Evolutionary conservation across 2,888 invertebrate genomes (phyloP).

Genomic region (Agrochola litura): DNA sequence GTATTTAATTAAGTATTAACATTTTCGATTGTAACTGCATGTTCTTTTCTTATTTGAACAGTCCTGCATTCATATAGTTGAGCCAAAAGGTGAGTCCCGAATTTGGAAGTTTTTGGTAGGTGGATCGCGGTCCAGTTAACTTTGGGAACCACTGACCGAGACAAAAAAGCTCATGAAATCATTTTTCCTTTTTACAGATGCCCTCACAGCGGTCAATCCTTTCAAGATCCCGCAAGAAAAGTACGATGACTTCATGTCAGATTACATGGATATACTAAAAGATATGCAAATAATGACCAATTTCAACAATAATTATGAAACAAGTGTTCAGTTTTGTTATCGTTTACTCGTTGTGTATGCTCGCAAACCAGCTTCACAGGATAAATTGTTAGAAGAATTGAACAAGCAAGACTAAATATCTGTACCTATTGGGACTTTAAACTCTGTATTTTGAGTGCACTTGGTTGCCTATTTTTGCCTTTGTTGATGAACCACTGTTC

Average conservation of each 20-base stretch:
- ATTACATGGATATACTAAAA: constrained; percentile 89
- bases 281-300: constrained; percentile 79
- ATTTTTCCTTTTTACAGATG: constrained; percentile 85
- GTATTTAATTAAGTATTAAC: too few relatives aligned
- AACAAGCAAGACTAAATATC: constrained; percentile 23
- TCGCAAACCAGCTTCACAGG: constrained; percentile 51
- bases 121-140: too few relatives aligned
- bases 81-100: too few relatives aligned
- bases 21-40: too few relatives aligned
- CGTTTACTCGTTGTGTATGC: constrained; percentile 50
- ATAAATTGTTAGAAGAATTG: constrained; percentile 31
- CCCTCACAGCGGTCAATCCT: constrained; percentile 89
- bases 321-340: constrained; percentile 35
- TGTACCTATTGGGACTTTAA: not conserved
- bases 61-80: too few relatives aligned
- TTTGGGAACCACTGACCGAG: too few relatives aligned
- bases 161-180: not conserved
- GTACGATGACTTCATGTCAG: constrained; percentile 72
- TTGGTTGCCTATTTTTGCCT: not conserved
- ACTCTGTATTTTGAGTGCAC: not conserved
- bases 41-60: too few relatives aligned
- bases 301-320: constrained; percentile 44
- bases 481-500: not conserved
- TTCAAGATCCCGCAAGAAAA: constrained; percentile 73
- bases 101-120: too few relatives aligned